Evolutionary conservation across 2,888 invertebrate species (phyloP), one percentile per base, ranked within the genome.

Genomic region (Psococerastis gibbosa): DNA sequence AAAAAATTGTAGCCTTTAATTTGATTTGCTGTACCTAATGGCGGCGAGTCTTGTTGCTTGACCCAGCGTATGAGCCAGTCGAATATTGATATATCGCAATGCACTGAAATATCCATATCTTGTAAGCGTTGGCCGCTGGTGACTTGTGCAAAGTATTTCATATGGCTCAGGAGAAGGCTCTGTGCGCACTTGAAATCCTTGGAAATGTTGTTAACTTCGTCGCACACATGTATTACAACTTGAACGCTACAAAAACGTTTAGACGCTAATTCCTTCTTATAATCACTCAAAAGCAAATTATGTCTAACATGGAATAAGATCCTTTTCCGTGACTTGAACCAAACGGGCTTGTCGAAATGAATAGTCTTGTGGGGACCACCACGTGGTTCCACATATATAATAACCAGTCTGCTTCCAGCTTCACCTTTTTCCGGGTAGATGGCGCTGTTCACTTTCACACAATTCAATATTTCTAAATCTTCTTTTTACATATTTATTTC

Each of bases 31-130:
- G 47, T 50, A 56, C 57, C 57, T 23, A 57, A 49, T 22, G 44
- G 47, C 3, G 84, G 83, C 69, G 73, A 73, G 50, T 73, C 73
- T 0, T 72, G 80, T 22, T 74, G 70, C 60, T 89, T 88, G n/a
- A 92, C 84, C 87, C 92, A 94, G 50, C 78, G 75, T 82, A 94
- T 89, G 43, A 95, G 65, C 91, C 92, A 94, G 54, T 92, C 92
- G 61, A 95, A 95, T 48, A 94, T 89, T 58, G 82, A 73, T 45
- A 95, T 81, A 62, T 95, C 94, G 58, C 94, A 95, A 58, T 94
- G 94, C 1, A 95, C 94, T 0, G 91, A 91, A 51, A 95, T 94
- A 56, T 94, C 92, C 75, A 92, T 88, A 55, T 92, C 91, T 56
- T 83, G 81, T 5, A 87, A 61, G 45, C 75, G 70, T 57, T 85